Conservation (phyloP, 2,797 vertebrate species). For the Peromyscus attwateri region DNA sequence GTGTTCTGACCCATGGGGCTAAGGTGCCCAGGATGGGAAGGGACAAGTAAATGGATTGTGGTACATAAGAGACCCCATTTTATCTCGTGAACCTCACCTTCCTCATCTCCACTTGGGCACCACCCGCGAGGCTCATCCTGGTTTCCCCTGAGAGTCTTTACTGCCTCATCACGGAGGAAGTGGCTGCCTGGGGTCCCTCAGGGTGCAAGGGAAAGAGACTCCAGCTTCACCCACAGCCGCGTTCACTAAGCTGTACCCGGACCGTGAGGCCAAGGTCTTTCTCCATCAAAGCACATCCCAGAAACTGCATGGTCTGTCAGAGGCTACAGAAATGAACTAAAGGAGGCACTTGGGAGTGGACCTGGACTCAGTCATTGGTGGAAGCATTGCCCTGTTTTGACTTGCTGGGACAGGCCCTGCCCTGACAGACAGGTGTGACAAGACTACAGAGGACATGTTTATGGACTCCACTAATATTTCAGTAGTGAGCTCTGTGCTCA, state of each 20-base stretch:
- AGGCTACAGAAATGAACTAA: background rate
- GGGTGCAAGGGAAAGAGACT: background rate
- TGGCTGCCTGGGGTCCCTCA: rapidly evolving
- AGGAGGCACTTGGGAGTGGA: background rate
- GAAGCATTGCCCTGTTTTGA: rapidly evolving
- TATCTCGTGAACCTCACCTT: rapidly evolving
- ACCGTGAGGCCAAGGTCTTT: background rate
- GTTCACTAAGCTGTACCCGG: background rate
- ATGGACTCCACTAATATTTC: too few relatives aligned
- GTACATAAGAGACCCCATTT: rapidly evolving
- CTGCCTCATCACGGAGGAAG: too few relatives aligned
- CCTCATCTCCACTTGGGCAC: too few relatives aligned
- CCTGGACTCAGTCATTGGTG: background rate
- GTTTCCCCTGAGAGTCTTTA: too few relatives aligned
- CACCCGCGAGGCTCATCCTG: rapidly evolving
- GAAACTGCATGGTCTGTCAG: background rate
- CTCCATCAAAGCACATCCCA: background rate
- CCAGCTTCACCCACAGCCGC: background rate
- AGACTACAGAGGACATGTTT: rapidly evolving
- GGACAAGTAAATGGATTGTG: rapidly evolving
- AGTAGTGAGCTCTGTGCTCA: background rate
- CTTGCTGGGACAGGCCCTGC: rapidly evolving
- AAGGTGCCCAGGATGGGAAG: rapidly evolving
- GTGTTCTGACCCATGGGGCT: rapidly evolving
- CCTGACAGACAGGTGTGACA: background rate